phyloP scores from a whole-genome alignment of 2,113 vertebrate species.

The Noctilio leporinus region DNA sequence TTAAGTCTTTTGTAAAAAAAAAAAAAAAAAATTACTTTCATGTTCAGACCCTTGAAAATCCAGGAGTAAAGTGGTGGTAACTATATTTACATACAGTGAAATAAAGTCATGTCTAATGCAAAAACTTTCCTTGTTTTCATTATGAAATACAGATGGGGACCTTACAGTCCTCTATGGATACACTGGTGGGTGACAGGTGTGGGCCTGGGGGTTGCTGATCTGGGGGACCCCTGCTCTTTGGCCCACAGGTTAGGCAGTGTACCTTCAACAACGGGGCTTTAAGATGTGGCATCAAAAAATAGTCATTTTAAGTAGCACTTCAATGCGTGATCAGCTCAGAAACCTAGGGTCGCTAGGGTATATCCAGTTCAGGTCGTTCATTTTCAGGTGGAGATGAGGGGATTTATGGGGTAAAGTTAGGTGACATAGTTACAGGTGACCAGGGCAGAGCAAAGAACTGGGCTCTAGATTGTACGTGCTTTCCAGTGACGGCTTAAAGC shows the following conservation, averaged over 20 bases:
- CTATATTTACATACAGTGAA: not conserved
- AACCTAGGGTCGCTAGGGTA: not conserved
- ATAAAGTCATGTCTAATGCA: not conserved
- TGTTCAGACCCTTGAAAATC: not conserved
- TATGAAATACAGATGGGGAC: not conserved
- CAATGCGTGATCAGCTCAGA: not conserved
- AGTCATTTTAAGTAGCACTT: not conserved
- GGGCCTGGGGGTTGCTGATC: not conserved
- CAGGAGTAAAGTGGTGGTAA: not conserved
- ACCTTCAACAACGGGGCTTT: not conserved
- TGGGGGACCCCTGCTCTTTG: not conserved
- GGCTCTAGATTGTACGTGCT: not conserved
- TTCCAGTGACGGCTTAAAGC: not conserved
- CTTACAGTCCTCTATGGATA: not conserved
- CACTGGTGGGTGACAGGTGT: not conserved
- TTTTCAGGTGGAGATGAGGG: not conserved
- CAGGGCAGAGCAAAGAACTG: not conserved
- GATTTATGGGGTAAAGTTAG: not conserved
- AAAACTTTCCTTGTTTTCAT: not conserved
- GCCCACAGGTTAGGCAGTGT: not conserved
- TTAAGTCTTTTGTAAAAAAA: not conserved
- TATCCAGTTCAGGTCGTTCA: not conserved
- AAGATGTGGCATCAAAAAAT: not conserved
- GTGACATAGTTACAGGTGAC: not conserved
- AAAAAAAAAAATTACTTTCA: not conserved